Evolutionary conservation across 2,113 vertebrate genomes (phyloP), one percentile per base, ranked within the genome.

Genomic region (Oryzias melastigma): DNA sequence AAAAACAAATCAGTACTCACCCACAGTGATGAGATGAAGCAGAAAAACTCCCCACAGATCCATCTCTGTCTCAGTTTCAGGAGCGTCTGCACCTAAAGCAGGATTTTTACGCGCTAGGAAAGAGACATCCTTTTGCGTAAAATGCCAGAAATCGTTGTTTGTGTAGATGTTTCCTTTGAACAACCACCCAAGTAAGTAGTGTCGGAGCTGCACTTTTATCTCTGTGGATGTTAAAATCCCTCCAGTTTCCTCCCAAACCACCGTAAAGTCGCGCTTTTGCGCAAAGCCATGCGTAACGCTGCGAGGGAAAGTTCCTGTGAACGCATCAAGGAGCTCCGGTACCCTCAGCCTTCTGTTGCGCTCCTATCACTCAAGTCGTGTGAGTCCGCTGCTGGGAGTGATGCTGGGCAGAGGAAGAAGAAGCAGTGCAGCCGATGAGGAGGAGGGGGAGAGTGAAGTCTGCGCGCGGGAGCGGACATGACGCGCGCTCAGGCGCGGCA

Each of bases 11-110:
- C 18, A 3, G 58, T 44, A 84, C 91, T 87, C 59, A 93, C 91
- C 91, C 60, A 87, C 86, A 84, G 77, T 87, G 62, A 81, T 60
- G 48, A 93, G 77, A 44, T 91, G 85, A 68, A 90, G 79, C 73
- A 91, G 85, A 80, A 82, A 90, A 78, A 91, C 41, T 84, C 90
- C 90, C 84, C 82, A 87, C 78, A 89, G 88, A 81, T 91, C 88
- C 91, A 93, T 93, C 25, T 82, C 70, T 52, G 43, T 43, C 58
- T 55, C 42, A 53, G 62, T 67, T 29, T 61, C 40, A 8, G 65
- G 62, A 70, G 56, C 64, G 71, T 7, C 65, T 74, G 17, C 66
- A 74, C 69, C 68, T 62, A 67, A 54, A 74, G 75, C 75, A 50
- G 53, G 29, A 35, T 24, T 18, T 51, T 77, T 71, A 85, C 75